phyloP scores from a whole-genome alignment of 2,888 invertebrate species.

The Heliconius cydno region DNA sequence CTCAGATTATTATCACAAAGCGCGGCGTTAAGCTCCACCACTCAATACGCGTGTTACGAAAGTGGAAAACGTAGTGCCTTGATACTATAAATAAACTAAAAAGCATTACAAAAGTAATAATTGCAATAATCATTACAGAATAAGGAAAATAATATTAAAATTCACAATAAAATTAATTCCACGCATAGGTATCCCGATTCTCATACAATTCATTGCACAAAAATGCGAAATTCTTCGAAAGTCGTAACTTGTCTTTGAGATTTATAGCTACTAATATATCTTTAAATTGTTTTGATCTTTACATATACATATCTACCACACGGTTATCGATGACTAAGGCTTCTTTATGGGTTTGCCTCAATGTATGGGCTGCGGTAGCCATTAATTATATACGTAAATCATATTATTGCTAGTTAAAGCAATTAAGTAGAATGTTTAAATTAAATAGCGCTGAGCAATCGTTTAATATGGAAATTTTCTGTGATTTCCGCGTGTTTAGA shows the following conservation, averaged over 20 bases:
- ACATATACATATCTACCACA: neutral
- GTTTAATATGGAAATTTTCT: neutral
- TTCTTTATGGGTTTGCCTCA: constrained; percentile 14
- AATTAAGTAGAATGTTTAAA: constrained; percentile 16
- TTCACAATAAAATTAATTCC: neutral
- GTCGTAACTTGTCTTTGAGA: constrained; percentile 48
- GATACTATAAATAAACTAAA: no score
- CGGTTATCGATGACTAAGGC: constrained; percentile 31
- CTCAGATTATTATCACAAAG: no score
- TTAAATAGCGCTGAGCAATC: neutral
- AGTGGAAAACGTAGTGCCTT: neutral
- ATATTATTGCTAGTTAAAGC: neutral
- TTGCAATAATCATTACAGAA: neutral
- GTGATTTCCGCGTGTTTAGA: no score
- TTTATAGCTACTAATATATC: constrained; percentile 53
- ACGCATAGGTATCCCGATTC: constrained; percentile 27
- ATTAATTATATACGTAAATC: constrained; percentile 15
- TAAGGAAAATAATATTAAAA: neutral
- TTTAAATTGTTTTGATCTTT: constrained; percentile 43
- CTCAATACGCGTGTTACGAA: neutral
- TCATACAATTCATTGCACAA: constrained; percentile 47
- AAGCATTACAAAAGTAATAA: no score
- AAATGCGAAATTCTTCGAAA: constrained; percentile 51
- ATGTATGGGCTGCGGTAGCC: neutral
- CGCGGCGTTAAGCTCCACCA: neutral